Percentiles rank a stretch among this genome's conserved stretches.
Conservation (phyloP, 2,888 invertebrate species). For the Thelaira solivaga region DNA sequence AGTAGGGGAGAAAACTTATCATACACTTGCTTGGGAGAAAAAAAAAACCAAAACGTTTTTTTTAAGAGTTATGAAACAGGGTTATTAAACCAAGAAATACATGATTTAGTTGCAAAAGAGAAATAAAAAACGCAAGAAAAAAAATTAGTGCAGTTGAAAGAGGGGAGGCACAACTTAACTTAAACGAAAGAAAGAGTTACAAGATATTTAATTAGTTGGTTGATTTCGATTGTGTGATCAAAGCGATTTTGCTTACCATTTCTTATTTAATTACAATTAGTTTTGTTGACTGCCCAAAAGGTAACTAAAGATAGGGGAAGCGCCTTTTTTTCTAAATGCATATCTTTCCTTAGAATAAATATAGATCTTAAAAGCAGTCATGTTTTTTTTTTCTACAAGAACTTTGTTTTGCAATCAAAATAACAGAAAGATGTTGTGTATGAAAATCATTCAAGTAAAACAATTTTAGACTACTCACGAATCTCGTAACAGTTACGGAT, state of each 20-base stretch:
- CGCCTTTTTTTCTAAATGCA: too few relatives aligned
- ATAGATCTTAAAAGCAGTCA: too few relatives aligned
- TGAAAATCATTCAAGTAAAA: too few relatives aligned
- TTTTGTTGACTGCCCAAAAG: background rate
- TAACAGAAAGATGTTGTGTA: too few relatives aligned
- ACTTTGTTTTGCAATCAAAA: too few relatives aligned
- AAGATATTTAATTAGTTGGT: slow-evolving; percentile 40
- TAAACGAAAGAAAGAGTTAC: background rate
- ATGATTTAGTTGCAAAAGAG: slow-evolving; percentile 20
- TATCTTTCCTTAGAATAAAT: too few relatives aligned
- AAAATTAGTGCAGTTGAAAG: slow-evolving; percentile 35
- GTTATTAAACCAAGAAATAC: slow-evolving; percentile 48
- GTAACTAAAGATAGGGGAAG: background rate
- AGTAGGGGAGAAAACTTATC: background rate
- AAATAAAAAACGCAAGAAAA: slow-evolving; percentile 1
- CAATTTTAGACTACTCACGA: too few relatives aligned
- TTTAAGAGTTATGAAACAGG: slow-evolving; percentile 20
- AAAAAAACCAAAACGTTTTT: background rate
- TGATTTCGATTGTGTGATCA: slow-evolving; percentile 34
- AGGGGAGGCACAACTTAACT: slow-evolving; percentile 11
- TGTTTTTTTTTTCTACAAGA: too few relatives aligned
- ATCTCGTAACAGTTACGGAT: too few relatives aligned
- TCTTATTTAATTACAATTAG: slow-evolving; percentile 17
- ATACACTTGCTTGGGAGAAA: slow-evolving; percentile 6
- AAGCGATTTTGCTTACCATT: slow-evolving; percentile 21